Conservation (phyloP, 1,140 invertebrate genomes). For the Arctopsyche grandis region DNA sequence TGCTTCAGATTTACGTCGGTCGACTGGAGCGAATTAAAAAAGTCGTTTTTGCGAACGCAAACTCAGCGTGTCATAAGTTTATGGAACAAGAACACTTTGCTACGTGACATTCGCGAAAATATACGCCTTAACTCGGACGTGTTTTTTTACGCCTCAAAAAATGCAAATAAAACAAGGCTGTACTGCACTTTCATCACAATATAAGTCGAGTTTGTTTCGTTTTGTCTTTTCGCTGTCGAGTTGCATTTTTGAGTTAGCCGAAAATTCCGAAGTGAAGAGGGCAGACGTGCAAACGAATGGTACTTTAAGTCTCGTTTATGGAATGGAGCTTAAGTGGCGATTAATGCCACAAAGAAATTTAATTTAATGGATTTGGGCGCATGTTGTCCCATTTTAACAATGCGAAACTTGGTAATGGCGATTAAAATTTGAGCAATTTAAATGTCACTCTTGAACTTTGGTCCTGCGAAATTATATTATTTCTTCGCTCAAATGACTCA, state of each 20-base stretch:
- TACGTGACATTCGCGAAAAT: background rate
- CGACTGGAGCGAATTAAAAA: background rate
- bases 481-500: background rate
- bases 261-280: background rate
- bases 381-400: background rate
- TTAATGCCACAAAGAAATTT: slow-evolving; percentile 5
- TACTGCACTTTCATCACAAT: too few relatives aligned
- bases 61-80: background rate
- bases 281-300: too few relatives aligned
- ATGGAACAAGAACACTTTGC: background rate
- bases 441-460: background rate
- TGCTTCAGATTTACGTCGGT: background rate
- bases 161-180: background rate
- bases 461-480: background rate
- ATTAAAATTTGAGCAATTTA: slow-evolving; percentile 26
- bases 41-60: background rate
- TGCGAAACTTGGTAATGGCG: slow-evolving; percentile 10
- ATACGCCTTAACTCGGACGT: background rate
- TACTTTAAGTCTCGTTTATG: too few relatives aligned
- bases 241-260: background rate
- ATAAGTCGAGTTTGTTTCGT: background rate
- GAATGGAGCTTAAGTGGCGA: too few relatives aligned
- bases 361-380: background rate
- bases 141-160: background rate
- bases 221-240: background rate